These are phyloP conservation scores for Maconellicoccus hirsutus DNA, from an alignment of 1,140 invertebrate genomes.

Conservation along the genomic window DNA sequence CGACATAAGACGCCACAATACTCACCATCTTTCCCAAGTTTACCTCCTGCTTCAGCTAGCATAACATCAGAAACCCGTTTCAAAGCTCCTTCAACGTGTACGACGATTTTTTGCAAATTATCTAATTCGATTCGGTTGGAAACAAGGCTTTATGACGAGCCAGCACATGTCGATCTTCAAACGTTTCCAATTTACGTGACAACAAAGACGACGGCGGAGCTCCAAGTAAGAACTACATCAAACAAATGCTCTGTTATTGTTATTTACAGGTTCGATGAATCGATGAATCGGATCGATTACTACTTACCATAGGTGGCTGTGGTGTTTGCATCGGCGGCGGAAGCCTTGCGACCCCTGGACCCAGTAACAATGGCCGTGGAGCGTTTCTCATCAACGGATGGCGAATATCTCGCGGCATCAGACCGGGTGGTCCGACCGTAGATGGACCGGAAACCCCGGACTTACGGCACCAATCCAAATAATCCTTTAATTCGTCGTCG, in stretches of 20 bases:
- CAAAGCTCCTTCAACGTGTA: slow-evolving; percentile 82
- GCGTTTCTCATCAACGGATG: neutral
- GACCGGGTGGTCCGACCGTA: neutral
- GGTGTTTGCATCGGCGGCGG: neutral
- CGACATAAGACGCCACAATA: too few species aligned
- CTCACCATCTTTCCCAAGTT: neutral
- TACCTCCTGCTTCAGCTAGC: neutral
- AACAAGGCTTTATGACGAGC: slow-evolving; percentile 86
- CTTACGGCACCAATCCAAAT: slow-evolving; percentile 12
- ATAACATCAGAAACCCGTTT: slow-evolving; percentile 79
- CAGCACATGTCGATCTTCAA: slow-evolving; percentile 86
- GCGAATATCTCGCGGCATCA: neutral
- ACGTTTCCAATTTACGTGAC: slow-evolving; percentile 59
- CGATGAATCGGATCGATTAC: too few species aligned
- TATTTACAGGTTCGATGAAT: too few species aligned
- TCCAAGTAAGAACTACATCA: neutral
- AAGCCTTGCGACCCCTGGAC: neutral
- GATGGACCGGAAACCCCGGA: slow-evolving; percentile 18
- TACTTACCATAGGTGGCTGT: neutral
- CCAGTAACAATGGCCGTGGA: neutral
- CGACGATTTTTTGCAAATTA: slow-evolving; percentile 83
- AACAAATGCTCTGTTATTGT: too few species aligned
- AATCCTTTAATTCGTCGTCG: slow-evolving; percentile 8
- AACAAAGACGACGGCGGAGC: slow-evolving; percentile 31
- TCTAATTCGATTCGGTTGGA: slow-evolving; percentile 83